Base-by-base conservation (phyloP, 2,113 vertebrate species). In the Melozone crissalis region DNA sequence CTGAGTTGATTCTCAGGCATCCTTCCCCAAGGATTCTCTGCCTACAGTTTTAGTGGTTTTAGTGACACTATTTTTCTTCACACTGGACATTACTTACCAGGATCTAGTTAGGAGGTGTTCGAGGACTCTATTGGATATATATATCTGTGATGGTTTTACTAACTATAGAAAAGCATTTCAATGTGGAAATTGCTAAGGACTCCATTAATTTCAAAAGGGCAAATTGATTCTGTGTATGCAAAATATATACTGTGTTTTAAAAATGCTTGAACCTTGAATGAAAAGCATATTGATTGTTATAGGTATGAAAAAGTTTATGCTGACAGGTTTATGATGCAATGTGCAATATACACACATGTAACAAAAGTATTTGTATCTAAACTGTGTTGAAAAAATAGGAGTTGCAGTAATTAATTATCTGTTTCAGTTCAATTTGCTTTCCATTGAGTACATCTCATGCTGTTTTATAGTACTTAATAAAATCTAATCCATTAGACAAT, bases 381-480 rank as follows among this genome's bases (percentile, higher is more conserved):
- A 39, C 19, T 65, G 24, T 93, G 58, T 41, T 95, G 81, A 89
- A 90, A 98, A 98, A 95, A 96, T 94, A 96, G 92, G 47, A 88
- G 57, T 90, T 95, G 72, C 85, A 93, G 92, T 98, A 97, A 98
- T 97, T 97, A 98, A 96, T 98, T 98, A 97, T 97, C 95, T 97
- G 95, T 97, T 98, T 97, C 71, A 75, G 91, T 98, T 97, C 95
- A 97, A 98, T 98, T 97, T 97, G 81, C 84, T 94, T 95, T 98
- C 90, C 94, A 35, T 65, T 95, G 96, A 97, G 95, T 95, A 91
- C 74, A 84, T 61, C 81, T 96, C 87, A 94, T 91, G 92, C 97
- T 96, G 94, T 86, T 97, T 97, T 97, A 98, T 98, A 97, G 72
- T 96, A 95, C 96, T 98, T 98, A 98, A 98, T 98, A 98, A 98